Evolutionary conservation across 2,797 vertebrate genomes (phyloP).

Genomic region (Acridotheres tristis): DNA sequence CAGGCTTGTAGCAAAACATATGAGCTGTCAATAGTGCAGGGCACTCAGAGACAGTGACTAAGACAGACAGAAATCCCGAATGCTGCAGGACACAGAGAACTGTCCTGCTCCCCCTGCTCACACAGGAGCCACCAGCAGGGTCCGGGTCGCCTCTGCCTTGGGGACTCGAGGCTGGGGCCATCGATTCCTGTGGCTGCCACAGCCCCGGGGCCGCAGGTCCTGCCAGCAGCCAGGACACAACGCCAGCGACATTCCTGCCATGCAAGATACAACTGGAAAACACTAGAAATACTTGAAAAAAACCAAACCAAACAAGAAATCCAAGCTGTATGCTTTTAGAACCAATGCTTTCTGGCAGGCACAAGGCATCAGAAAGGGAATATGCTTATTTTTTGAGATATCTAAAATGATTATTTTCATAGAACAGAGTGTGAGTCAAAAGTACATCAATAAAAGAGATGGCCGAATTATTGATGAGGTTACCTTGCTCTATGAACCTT

Average conservation of each 20-base stretch:
- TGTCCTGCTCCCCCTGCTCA: background rate
- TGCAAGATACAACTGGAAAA: background rate
- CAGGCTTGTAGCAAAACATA: background rate
- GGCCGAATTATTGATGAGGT: background rate
- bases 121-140: background rate
- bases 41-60: background rate
- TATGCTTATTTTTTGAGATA: background rate
- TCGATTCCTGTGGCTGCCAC: too few species aligned
- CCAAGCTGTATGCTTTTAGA: background rate
- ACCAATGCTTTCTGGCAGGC: background rate
- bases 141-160: background rate
- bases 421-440: background rate
- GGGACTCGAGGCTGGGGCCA: too few species aligned
- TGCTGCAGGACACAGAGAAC: background rate
- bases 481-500: background rate
- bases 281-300: background rate
- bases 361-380: background rate
- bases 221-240: too few species aligned
- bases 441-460: background rate
- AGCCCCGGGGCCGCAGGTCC: too few species aligned
- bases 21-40: background rate
- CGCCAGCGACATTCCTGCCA: background rate
- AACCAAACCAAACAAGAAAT: background rate
- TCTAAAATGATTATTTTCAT: background rate
- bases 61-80: background rate